phyloP scores from a whole-genome alignment of 2,113 vertebrate species.

The Aphyosemion australe region DNA sequence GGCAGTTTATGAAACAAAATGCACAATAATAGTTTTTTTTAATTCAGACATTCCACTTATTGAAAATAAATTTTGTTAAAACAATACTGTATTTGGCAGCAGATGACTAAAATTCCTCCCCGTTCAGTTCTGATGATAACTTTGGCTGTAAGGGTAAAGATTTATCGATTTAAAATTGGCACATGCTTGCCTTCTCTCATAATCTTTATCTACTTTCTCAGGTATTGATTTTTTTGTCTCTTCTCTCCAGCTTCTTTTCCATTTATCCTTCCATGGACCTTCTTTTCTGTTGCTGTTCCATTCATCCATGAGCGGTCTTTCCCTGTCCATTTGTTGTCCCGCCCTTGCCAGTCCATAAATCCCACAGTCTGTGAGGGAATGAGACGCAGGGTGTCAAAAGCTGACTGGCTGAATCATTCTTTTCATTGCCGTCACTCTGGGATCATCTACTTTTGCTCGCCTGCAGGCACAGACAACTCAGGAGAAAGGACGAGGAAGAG shows the following conservation, averaged over 20 bases:
- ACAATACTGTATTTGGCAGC: not conserved
- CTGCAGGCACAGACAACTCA: conserved; percentile 24
- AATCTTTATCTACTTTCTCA: not conserved
- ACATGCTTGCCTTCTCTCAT: not conserved
- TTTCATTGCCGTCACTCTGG: conserved; percentile 38
- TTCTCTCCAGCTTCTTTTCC: not conserved
- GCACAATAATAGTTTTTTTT: not conserved
- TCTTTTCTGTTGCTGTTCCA: not conserved
- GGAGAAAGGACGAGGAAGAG: conserved; percentile 10
- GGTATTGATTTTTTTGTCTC: conserved; percentile 14
- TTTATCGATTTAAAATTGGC: conserved; percentile 23
- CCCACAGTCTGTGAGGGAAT: conserved; percentile 15
- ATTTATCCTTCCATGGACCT: not conserved
- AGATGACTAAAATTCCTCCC: not conserved
- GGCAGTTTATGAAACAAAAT: not conserved
- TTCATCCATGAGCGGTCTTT: not conserved
- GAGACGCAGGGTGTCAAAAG: conserved; percentile 36
- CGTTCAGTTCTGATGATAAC: not conserved
- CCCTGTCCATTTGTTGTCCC: not conserved
- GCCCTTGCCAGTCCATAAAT: conserved; percentile 16
- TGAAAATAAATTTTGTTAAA: not conserved
- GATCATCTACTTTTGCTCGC: conserved; percentile 34
- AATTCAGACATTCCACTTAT: not conserved
- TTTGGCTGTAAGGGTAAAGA: not conserved
- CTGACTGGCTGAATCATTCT: conserved; percentile 30